Evolutionary conservation across 2,888 invertebrate species (phyloP).

Genomic region (Aphrophora alni): DNA sequence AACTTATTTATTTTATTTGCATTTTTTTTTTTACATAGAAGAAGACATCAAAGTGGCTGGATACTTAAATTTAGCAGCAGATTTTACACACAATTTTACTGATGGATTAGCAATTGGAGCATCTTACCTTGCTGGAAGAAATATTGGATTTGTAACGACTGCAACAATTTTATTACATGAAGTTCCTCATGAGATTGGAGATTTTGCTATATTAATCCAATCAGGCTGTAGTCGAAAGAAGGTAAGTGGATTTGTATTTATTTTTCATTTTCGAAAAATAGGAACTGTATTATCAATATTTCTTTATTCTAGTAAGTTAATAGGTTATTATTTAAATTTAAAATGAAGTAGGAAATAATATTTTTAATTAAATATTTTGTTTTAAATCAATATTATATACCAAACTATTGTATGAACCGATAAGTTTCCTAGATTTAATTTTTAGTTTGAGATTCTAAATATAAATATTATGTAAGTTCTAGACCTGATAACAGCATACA

Average conservation of each 20-base stretch:
- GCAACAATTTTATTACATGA: conserved; percentile 96
- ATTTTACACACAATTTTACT: conserved; percentile 98
- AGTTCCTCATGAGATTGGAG: conserved; percentile 99
- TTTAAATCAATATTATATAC: no score
- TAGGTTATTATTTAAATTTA: neutral
- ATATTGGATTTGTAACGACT: conserved; percentile 88
- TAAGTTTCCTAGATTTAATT: no score
- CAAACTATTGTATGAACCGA: no score
- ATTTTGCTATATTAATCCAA: conserved; percentile 97
- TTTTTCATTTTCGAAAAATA: no score
- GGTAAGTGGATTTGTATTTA: conserved; percentile 58
- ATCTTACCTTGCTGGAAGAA: conserved; percentile 91
- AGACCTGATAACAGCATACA: no score
- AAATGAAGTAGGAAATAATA: no score
- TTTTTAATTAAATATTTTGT: no score
- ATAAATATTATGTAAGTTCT: no score
- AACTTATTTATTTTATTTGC: neutral
- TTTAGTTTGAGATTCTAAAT: no score
- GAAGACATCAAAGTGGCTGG: conserved; percentile 81
- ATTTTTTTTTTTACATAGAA: conserved; percentile 15
- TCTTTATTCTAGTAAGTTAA: neutral
- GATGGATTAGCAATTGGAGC: conserved; percentile 99
- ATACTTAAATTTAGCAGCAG: conserved; percentile 96
- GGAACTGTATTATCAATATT: no score
- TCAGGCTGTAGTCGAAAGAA: conserved; percentile 93